phyloP scores from a whole-genome alignment of 2,888 invertebrate genomes.

The Phortica magna region DNA sequence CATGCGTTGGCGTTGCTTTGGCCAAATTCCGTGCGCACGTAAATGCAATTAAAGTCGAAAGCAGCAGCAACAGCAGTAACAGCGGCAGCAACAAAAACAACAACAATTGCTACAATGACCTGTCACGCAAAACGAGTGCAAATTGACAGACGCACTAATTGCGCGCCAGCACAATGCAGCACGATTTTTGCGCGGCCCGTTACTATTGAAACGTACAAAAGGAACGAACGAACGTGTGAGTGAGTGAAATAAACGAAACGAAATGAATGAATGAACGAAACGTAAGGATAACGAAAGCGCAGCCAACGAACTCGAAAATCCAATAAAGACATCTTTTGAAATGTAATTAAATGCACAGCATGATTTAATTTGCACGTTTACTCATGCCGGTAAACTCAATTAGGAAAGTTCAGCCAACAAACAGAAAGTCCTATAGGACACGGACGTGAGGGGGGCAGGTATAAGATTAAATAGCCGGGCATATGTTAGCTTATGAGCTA shows the following conservation, averaged over 20 bases:
- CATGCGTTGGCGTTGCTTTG: too few relatives aligned
- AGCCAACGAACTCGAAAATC: conserved; percentile 42
- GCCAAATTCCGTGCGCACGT: background rate
- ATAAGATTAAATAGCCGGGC: too few relatives aligned
- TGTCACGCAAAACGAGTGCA: conserved; percentile 25
- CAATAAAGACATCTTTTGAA: conserved; percentile 57
- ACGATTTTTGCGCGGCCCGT: background rate
- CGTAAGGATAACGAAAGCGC: background rate
- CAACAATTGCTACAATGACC: background rate
- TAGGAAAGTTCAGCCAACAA: conserved; percentile 58
- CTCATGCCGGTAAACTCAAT: conserved; percentile 62
- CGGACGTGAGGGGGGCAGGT: too few relatives aligned
- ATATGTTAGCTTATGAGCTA: background rate
- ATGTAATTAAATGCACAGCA: conserved; percentile 61
- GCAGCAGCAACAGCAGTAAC: background rate
- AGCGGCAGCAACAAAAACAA: background rate
- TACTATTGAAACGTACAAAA: conserved; percentile 3
- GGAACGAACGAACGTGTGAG: background rate
- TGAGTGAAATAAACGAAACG: background rate
- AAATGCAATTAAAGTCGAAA: conserved; percentile 27
- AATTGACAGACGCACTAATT: conserved; percentile 34
- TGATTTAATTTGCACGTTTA: conserved; percentile 52
- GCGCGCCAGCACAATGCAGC: conserved; percentile 15
- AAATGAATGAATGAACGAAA: background rate
- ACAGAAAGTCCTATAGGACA: background rate